Evolutionary conservation across 2,888 invertebrate species (phyloP).

Genomic region (Heliconius hortense): DNA sequence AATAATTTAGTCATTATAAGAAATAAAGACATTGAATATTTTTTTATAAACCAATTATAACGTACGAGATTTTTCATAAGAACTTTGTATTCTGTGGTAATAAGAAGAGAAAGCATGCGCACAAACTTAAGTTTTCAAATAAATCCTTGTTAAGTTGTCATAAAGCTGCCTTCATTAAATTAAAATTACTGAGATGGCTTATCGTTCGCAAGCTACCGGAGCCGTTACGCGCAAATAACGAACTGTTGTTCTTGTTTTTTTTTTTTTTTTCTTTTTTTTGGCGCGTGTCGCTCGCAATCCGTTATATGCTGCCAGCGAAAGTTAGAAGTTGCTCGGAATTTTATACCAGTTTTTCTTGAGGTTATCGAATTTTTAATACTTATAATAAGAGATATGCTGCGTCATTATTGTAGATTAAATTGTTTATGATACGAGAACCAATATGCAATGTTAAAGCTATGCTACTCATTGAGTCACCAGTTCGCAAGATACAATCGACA

Average conservation of each 20-base stretch:
- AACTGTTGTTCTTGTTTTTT: slow-evolving; percentile 64
- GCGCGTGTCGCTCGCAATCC: slow-evolving; percentile 75
- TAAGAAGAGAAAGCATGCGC: slow-evolving; percentile 13
- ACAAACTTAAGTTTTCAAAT: slow-evolving; percentile 21
- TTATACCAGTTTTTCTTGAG: slow-evolving; percentile 63
- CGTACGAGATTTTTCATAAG: background rate
- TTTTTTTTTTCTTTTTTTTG: slow-evolving; percentile 65
- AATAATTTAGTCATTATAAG: no score
- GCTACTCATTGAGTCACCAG: background rate
- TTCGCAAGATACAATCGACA: background rate
- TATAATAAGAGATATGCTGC: slow-evolving; percentile 41
- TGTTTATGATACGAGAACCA: background rate
- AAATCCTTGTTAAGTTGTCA: slow-evolving; percentile 53
- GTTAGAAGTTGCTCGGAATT: slow-evolving; percentile 64
- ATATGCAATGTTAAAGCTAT: background rate
- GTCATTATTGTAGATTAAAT: slow-evolving; percentile 33
- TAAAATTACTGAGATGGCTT: slow-evolving; percentile 63
- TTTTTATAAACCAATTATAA: background rate
- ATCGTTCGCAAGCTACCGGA: slow-evolving; percentile 69
- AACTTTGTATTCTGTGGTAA: background rate
- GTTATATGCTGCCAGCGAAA: slow-evolving; percentile 78
- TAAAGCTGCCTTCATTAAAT: slow-evolving; percentile 64
- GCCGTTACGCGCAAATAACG: slow-evolving; percentile 79
- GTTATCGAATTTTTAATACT: slow-evolving; percentile 50
- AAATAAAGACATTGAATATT: background rate